Conservation (phyloP, 2,113 vertebrate species). For the Riparia riparia region DNA sequence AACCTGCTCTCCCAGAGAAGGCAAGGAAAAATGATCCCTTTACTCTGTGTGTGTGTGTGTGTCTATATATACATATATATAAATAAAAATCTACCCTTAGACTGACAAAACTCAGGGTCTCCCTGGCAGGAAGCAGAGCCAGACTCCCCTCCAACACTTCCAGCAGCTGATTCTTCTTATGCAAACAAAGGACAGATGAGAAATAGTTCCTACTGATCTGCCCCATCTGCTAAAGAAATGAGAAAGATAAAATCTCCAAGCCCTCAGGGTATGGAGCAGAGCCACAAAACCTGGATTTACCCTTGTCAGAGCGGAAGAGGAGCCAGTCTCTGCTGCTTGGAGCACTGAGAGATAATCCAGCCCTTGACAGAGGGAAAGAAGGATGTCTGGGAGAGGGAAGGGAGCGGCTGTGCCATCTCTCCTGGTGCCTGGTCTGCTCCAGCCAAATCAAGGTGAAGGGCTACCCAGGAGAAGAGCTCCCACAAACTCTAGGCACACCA, state of each 20-base stretch:
- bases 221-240: neutral
- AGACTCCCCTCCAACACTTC: neutral
- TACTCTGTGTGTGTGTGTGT: rapidly evolving
- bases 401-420: neutral
- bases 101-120: neutral
- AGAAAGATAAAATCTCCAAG: neutral
- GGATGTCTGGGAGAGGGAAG: neutral
- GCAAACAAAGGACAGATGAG: neutral
- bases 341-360: neutral
- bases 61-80: neutral
- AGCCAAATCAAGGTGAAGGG: neutral
- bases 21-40: neutral
- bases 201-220: neutral
- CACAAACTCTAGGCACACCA: neutral
- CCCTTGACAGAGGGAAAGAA: neutral
- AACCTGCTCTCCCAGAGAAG: neutral
- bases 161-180: neutral
- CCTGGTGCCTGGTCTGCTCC: neutral
- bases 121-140: neutral
- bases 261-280: neutral
- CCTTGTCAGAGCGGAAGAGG: neutral
- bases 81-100: too few species aligned
- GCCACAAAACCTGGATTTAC: neutral
- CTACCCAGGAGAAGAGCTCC: neutral
- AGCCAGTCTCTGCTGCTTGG: neutral